These are phyloP conservation scores for Eremobia ochroleuca DNA, from an alignment of 2,888 invertebrate genomes.

Conservation along the genomic window DNA sequence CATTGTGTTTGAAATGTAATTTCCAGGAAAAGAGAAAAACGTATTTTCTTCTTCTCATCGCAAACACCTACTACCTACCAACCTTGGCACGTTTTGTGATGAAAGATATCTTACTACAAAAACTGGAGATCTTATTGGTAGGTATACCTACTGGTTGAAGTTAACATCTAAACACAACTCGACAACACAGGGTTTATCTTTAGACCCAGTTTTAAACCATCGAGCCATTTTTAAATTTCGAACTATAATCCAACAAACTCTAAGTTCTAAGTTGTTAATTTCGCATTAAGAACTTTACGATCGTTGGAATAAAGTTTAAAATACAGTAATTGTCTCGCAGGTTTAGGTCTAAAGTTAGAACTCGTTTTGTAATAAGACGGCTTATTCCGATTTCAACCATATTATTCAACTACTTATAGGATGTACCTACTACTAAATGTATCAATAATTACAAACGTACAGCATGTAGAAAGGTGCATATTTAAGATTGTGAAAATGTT, in stretches of 20 bases:
- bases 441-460: neutral
- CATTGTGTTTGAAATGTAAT: constrained; percentile 40
- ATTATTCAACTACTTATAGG: no score
- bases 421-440: no score
- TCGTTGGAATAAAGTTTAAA: neutral
- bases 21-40: constrained; percentile 42
- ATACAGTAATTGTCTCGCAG: neutral
- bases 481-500: neutral
- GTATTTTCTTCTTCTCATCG: constrained; percentile 42
- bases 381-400: neutral
- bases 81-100: constrained; percentile 46
- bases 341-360: neutral
- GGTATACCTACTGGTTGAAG: constrained; percentile 5
- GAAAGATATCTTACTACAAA: constrained; percentile 40
- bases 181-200: neutral
- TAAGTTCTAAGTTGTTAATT: neutral
- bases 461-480: neutral
- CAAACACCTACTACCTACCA: constrained; percentile 43
- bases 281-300: neutral
- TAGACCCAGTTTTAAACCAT: neutral
- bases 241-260: no score
- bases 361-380: neutral
- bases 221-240: neutral
- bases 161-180: neutral
- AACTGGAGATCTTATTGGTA: constrained; percentile 45